Evolutionary conservation across 2,888 invertebrate species (phyloP).

Genomic region (Thalpophila matura): DNA sequence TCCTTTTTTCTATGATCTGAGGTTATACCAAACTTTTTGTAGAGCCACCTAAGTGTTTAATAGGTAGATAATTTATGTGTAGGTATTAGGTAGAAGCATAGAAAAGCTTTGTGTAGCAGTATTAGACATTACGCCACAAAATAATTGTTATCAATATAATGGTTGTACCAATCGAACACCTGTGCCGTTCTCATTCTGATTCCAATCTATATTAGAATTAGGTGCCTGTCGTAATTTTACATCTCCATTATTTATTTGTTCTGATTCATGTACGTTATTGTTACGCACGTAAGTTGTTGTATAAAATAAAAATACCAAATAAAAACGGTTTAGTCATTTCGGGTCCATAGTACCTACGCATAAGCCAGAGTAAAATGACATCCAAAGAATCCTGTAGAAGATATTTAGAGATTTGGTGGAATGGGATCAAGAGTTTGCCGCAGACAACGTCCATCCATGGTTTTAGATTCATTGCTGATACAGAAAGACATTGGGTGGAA

Average conservation of each 20-base stretch:
- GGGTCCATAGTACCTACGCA: neutral
- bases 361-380: slow-evolving; percentile 62
- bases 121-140: slow-evolving; percentile 13
- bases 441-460: slow-evolving; percentile 92
- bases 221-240: slow-evolving; percentile 43
- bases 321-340: slow-evolving; percentile 30
- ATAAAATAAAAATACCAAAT: slow-evolving; percentile 44
- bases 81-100: slow-evolving; percentile 3
- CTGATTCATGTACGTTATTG: slow-evolving; percentile 40
- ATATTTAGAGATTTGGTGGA: slow-evolving; percentile 86
- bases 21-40: neutral
- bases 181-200: slow-evolving; percentile 73
- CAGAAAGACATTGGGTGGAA: slow-evolving; percentile 92
- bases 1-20: no score
- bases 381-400: slow-evolving; percentile 70
- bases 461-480: slow-evolving; percentile 91
- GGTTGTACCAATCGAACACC: slow-evolving; percentile 62
- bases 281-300: slow-evolving; percentile 55
- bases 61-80: slow-evolving; percentile 17
- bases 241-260: slow-evolving; percentile 56
- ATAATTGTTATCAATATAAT: slow-evolving; percentile 54
- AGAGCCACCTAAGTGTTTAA: slow-evolving; percentile 3
- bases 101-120: slow-evolving; percentile 4
- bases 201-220: slow-evolving; percentile 64
- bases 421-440: slow-evolving; percentile 85